Percentiles rank a stretch among this genome's conserved stretches.
These are phyloP conservation scores for Melanotaenia parkinsoni DNA, from an alignment of 2,797 vertebrate genomes.

Conservation along the genomic window DNA sequence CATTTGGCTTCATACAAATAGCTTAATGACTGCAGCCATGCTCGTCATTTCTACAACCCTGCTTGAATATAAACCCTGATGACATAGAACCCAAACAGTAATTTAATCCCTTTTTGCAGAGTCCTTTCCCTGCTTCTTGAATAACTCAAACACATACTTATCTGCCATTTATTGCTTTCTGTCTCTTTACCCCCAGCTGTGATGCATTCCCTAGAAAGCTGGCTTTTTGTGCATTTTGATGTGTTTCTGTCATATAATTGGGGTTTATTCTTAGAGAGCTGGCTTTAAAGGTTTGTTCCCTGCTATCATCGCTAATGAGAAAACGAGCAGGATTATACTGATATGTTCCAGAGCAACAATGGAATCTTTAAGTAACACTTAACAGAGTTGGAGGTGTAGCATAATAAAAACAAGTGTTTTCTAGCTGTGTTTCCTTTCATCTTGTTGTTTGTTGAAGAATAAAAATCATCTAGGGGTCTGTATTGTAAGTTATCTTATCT, in stretches of 20 bases:
- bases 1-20: conserved; percentile 19
- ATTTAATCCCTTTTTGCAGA: conserved; percentile 29
- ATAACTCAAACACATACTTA: conserved; percentile 48
- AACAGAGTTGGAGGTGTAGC: conserved; percentile 30
- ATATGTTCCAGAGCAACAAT: conserved; percentile 46
- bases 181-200: conserved; percentile 68
- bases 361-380: conserved; percentile 65
- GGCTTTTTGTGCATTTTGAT: conserved; percentile 56
- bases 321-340: conserved; percentile 64
- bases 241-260: conserved; percentile 74
- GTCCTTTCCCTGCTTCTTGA: conserved; percentile 37
- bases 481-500: conserved; percentile 16
- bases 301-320: conserved; percentile 79
- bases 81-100: conserved; percentile 57
- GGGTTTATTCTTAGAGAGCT: conserved; percentile 62
- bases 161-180: conserved; percentile 46
- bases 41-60: conserved; percentile 52
- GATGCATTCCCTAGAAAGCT: conserved; percentile 36
- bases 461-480: not conserved
- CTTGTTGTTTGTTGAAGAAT: conserved; percentile 13
- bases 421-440: conserved; percentile 13
- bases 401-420: conserved; percentile 35
- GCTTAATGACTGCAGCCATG: conserved; percentile 15
- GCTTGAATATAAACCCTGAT: conserved; percentile 51
- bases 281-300: conserved; percentile 70